These are phyloP conservation scores for Hydrolagus colliei DNA, from an alignment of 2,797 vertebrate species.

Conservation along the genomic window DNA sequence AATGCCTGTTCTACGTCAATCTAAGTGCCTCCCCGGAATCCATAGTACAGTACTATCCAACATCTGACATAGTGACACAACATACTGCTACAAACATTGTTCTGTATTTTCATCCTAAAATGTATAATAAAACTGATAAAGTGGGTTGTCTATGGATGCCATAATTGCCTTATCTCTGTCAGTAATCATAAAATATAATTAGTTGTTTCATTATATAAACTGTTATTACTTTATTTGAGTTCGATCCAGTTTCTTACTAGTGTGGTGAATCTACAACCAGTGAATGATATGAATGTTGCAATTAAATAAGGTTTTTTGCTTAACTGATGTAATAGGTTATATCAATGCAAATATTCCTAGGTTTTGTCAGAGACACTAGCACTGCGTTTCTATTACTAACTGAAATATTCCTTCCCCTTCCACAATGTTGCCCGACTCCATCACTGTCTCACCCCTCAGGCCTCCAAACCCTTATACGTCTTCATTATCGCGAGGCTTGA, in stretches of 20 bases:
- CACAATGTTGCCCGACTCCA: no score
- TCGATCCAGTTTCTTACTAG: neutral
- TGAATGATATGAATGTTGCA: constrained; percentile 9
- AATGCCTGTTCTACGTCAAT: neutral
- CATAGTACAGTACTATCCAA: neutral
- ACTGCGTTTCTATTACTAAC: constrained; percentile 6
- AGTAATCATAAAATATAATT: neutral
- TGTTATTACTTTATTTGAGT: neutral
- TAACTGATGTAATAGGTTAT: neutral
- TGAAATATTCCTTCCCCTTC: neutral
- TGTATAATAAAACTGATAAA: neutral
- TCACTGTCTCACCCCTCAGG: no score
- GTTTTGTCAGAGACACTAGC: neutral
- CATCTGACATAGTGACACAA: neutral
- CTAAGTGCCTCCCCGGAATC: neutral
- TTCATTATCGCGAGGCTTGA: no score
- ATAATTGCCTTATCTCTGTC: neutral
- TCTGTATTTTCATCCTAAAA: neutral
- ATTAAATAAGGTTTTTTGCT: constrained; percentile 22
- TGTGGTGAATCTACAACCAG: neutral
- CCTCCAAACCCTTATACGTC: no score
- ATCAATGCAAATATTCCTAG: neutral
- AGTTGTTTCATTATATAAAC: neutral
- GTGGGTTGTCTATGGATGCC: neutral
- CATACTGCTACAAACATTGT: neutral